Base-by-base conservation (phyloP, 2,113 vertebrate genomes). In the Gasterosteus nipponicus region DNA sequence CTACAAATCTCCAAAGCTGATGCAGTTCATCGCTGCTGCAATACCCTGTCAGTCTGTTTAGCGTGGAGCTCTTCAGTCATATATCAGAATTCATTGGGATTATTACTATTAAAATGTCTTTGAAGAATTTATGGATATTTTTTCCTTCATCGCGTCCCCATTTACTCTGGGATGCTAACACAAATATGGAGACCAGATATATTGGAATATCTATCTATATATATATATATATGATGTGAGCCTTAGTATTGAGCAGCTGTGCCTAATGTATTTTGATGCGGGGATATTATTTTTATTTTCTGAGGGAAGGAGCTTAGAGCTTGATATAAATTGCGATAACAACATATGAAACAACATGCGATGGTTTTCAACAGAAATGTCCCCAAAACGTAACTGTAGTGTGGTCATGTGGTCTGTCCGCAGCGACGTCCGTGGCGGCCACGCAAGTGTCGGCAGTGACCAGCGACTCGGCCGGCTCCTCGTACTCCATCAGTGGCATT, bases 401-500 rank as follows among this genome's bases (percentile, higher is more conserved):
- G 7, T 26, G 22, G 22, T 68, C 16, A 5, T 77, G 49, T 81
- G 61, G 16, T 86, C 26, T 80, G 67, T 90, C 63, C 87, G 26
- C 93, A 99, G 97, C 94, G 53, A 97, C 97, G 71, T 97, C 97
- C 0, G 97, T 97, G 59, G 96, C 97, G 0, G 96, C 96, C 84
- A 98, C 97, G 44, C 97, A 97, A 90, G 97, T 97, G 87, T 97
- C 98, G 0, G 96, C 95, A 0, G 97, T 97, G 81, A 97, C 95
- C 93, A 98, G 96, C 0, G 98, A 99, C 86, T 96, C 98, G 0
- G 96, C 97, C 0, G 97, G 98, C 81, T 99, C 98, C 2, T 99
- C 98, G 29, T 99, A 99, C 91, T 99, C 98, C 85, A 99, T 99
- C 91, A 99, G 98, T 0, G 98, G 98, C 74, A 99, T 99, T 92